These are phyloP conservation scores for Molorchus minor DNA, from an alignment of 2,888 invertebrate genomes.

Conservation along the genomic window DNA sequence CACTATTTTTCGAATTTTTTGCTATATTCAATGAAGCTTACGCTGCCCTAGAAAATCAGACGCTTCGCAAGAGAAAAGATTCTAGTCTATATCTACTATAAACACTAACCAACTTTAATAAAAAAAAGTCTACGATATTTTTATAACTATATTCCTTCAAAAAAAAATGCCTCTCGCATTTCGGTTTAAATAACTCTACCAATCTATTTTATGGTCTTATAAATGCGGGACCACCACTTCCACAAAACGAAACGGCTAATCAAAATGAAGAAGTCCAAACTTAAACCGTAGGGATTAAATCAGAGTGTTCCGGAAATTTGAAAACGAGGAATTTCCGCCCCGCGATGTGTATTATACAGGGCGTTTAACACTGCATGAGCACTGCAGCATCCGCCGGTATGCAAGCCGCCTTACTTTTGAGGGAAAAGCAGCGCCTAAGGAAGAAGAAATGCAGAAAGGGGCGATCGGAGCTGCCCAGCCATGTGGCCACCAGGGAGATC, in stretches of 20 bases:
- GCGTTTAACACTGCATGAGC: constrained; percentile 58
- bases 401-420: constrained; percentile 93
- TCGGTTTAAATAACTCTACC: constrained; percentile 1
- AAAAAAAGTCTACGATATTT: constrained; percentile 25
- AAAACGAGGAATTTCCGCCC: neutral
- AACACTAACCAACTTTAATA: constrained; percentile 22
- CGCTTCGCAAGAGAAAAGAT: constrained; percentile 13
- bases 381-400: constrained; percentile 73
- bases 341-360: constrained; percentile 5
- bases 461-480: constrained; percentile 83
- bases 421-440: constrained; percentile 87
- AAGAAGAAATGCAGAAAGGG: constrained; percentile 81
- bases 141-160: constrained; percentile 32
- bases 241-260: neutral
- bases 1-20: constrained; percentile 27
- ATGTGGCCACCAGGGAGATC: constrained; percentile 87
- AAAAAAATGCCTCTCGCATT: constrained; percentile 23
- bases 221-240: neutral
- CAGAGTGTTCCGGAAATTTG: neutral
- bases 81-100: constrained; percentile 24
- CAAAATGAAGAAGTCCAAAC: constrained; percentile 1
- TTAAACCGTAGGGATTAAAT: neutral
- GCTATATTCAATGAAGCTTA: constrained; percentile 12
- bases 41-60: constrained; percentile 5
- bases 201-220: constrained; percentile 23